Conservation (phyloP, 2,113 vertebrate species). For the Athene cunicularia region DNA sequence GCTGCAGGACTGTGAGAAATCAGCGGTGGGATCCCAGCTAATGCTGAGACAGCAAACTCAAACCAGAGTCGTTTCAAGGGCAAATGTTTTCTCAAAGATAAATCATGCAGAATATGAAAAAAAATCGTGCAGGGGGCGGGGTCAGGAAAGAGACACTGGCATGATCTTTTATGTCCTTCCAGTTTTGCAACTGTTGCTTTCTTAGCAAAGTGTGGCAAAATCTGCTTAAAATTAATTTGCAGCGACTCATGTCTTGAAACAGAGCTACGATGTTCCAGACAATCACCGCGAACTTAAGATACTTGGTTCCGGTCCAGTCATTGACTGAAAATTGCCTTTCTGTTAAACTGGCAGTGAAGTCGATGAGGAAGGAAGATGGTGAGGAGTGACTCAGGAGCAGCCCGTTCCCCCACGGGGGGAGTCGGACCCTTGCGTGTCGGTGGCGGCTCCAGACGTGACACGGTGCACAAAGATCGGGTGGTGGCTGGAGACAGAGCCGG, state of each 20-base stretch:
- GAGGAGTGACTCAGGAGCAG: background rate
- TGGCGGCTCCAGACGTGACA: background rate
- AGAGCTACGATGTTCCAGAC: background rate
- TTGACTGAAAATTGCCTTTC: background rate
- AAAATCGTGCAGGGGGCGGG: fast-evolving
- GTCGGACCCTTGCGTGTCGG: background rate
- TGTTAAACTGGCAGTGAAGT: background rate
- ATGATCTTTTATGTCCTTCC: background rate
- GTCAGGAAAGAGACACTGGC: background rate
- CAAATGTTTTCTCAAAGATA: background rate
- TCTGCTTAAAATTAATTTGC: background rate
- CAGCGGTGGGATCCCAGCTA: background rate
- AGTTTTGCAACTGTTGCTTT: background rate
- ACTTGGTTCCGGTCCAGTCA: background rate
- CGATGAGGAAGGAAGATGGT: background rate
- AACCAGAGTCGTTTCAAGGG: background rate
- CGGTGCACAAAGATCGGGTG: too few relatives aligned
- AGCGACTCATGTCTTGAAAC: background rate
- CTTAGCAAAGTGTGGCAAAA: background rate
- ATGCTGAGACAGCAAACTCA: background rate
- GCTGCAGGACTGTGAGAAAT: background rate
- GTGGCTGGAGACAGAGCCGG: background rate
- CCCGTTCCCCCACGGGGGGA: background rate
- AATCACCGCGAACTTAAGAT: background rate
- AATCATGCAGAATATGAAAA: background rate